Base-by-base conservation (phyloP, 2,888 invertebrate genomes). In the Drosophila greeni region DNA sequence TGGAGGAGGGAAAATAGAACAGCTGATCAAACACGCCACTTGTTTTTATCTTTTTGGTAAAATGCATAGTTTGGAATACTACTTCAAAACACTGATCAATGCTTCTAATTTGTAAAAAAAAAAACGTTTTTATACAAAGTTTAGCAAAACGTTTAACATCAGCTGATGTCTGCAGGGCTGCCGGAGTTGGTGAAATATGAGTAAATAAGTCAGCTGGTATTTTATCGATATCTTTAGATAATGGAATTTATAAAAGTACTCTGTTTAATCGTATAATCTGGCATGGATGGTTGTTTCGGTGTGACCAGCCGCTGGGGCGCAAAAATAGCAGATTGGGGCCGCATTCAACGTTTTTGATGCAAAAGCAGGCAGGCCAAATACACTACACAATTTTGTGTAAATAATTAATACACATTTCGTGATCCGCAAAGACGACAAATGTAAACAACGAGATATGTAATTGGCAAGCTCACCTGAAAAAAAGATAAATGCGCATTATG, bases 401-500 rank as follows among this genome's bases (percentile, higher is more conserved):
- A 53, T 53, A 53, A 52, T 39, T 56, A 29, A 23, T 31, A 37
- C 7, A 8, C 12, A 56, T 39, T 31, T 14, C 5, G 18, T 8
- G 18, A 8, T 4, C 18, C 8, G 6, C 12, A 3, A 23, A 5
- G 7, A 9, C 37, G 16, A 53, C 31, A 8, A 23, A 14, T 14
- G 9, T 39, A 31, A 31, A 23, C 23, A 59, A 9, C 14, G 14
- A 45, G 59, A 31, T 31, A 60, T 60, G 59, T 59, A 33, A 60
- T 47, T 45, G 37, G 6, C 45, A 33, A 33, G 18, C 11, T 14
- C 39, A 39, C 11, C 20, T 20, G 29, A 47, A 29, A 9, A 5
- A 9, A 14, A 33, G 5, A n/a, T 12, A 39, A 24, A 12, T 37
- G 31, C 43, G 12, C 39, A 79, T 69, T 57, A 88, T 85, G 85